Evolutionary conservation across 2,797 vertebrate species (phyloP), one percentile per base, ranked within the genome.

Genomic region (Xenopus petersii): DNA sequence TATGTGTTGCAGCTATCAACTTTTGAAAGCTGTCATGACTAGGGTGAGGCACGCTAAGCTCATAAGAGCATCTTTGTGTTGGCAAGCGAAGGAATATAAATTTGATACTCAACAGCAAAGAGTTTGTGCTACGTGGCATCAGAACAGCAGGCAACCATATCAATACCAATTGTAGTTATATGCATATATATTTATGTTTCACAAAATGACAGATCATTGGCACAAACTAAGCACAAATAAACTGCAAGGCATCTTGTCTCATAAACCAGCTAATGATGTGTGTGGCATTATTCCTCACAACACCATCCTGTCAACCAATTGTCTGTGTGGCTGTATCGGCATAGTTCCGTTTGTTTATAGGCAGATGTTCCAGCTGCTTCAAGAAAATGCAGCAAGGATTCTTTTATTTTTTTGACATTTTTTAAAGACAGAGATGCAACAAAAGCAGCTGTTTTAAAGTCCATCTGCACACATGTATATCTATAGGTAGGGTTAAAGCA

Each of bases 221-320:
- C 66, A 64, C 30, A 30, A 30, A 30, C 26, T 30, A 30, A 30
- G 26, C 26, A 30, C 26, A 68, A 62, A 77, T 60, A 61, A 77
- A 71, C 59, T 73, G 64, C 75, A 60, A 77, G 75, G 70, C 75
- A 78, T 73, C 76, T 67, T 79, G 71, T 79, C 76, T 79, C 66
- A 79, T 79, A 79, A 79, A 60, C 71, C 60, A 70, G 75, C 76
- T 79, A 79, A 79, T 79, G 76, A 79, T 74, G 76, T 70, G 71
- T 70, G 73, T 79, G 66, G 49, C 66, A 79, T 73, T 64, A 51
- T 64, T 79, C 62, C 66, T 70, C 73, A 79, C 76, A 73, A 60
- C 71, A 65, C 58, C 58, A 58, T 79, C 71, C 76, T 79, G 76
- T 79, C 76, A 79, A 65, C 21, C 61, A 79, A 74, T 79, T 79